phyloP scores from a whole-genome alignment of 2,797 vertebrate species.

The Propithecus perrieri region DNA sequence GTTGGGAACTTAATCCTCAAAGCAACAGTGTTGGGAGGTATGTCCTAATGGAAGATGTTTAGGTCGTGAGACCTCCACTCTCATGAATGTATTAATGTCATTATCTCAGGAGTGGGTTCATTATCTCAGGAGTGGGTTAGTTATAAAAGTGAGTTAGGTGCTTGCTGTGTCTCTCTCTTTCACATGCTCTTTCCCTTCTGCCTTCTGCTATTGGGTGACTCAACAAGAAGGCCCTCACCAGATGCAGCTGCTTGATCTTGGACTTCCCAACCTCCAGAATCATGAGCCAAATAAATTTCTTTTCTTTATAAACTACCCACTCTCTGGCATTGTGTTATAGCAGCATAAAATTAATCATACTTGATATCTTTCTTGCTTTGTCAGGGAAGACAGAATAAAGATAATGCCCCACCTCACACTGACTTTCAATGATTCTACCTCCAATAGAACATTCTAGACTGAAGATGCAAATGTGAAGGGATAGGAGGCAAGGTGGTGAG shows the following conservation, averaged over 20 bases:
- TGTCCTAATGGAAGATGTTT: not conserved
- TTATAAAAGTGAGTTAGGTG: not conserved
- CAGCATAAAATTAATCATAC: not conserved
- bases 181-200: not conserved
- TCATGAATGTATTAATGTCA: not conserved
- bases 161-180: not conserved
- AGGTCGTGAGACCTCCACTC: not conserved
- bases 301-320: not conserved
- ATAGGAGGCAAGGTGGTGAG: not conserved
- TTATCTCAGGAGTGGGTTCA: not conserved
- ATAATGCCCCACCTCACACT: not conserved
- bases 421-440: not conserved
- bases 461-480: not conserved
- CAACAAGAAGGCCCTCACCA: not conserved
- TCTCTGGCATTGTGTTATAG: not conserved
- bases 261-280: not conserved
- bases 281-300: not conserved
- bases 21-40: not conserved
- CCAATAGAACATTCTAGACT: not conserved
- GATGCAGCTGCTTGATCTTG: not conserved
- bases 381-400: not conserved
- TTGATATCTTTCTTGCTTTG: not conserved
- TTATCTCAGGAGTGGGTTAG: not conserved
- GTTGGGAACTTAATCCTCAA: not conserved
- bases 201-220: not conserved